Evolutionary conservation across 2,888 invertebrate genomes (phyloP), one percentile per base, ranked within the genome.

Genomic region (Caenorhabditis japonica): DNA sequence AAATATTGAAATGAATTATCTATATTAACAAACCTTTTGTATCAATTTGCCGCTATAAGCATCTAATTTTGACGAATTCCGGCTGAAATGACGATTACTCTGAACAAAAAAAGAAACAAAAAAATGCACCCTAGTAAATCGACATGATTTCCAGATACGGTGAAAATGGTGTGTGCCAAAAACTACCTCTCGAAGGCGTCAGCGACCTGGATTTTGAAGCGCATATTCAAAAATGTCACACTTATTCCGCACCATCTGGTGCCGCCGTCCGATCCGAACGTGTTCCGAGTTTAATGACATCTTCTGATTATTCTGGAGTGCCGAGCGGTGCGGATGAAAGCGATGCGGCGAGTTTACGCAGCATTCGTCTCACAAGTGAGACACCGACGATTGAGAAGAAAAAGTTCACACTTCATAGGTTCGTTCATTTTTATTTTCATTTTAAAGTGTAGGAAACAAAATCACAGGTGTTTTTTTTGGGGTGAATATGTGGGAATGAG

Each of bases 161-260:
- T 41, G 92, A 92, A 86, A 94, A 94, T 89, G 92, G 92, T 59
- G 93, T 94, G 46, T 95, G 94, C 88, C 92, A 92, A 52, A 93
- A 93, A 62, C 89, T 94, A 78, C 94, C 94, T n/a, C 90, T 94
- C 85, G 94, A 94, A 88, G 94, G 94, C 81, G 93, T 94, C 70
- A 92, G 92, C 76, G 94, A 93, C 89, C 91, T 92, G 66, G 94
- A 95, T 87, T 95, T 94, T 88, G 92, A 93, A 89, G 92, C 92
- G 80, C 94, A 95, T 88, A 92, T 94, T 55, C 90, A 92, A 72
- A 92, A 92, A 85, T 91, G 91, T 85, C 90, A 91, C 84, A 77
- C 76, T 13, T 55, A 30, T 55, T 25, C 34, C 2, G n/a, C n/a
- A n/a, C n/a, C n/a, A n/a, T n/a, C n/a, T n/a, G n/a, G n/a, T n/a